Conservation (phyloP, 2,113 vertebrate species). For the Sebastes fasciatus region DNA sequence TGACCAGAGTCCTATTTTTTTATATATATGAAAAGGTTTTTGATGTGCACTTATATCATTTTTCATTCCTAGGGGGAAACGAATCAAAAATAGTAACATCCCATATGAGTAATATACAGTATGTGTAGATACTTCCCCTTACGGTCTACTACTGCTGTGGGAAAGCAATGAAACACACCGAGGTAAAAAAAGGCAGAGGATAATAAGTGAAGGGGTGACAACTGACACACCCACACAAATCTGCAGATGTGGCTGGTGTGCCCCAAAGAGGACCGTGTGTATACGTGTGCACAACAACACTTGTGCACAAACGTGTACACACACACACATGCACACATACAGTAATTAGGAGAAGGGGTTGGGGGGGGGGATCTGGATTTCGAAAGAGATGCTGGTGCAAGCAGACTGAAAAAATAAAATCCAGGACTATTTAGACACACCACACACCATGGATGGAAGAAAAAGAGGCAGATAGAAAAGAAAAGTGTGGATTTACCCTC, state of each 20-base stretch:
- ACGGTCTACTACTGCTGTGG: conserved; percentile 46
- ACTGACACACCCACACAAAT: conserved; percentile 63
- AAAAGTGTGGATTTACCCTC: conserved; percentile 88
- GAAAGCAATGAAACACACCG: conserved; percentile 61
- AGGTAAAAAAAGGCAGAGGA: conserved; percentile 39
- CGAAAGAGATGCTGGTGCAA: conserved; percentile 74
- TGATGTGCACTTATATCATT: background rate
- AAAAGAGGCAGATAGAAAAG: conserved; percentile 64
- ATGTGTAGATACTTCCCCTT: conserved; percentile 2
- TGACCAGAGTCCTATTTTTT: background rate
- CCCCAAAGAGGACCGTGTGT: conserved; percentile 22
- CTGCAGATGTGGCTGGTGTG: conserved; percentile 57
- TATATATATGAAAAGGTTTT: background rate
- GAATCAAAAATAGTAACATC: background rate
- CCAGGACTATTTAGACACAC: conserved; percentile 72
- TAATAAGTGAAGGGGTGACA: conserved; percentile 51
- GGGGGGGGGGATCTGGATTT: conserved; percentile 58
- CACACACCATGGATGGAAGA: conserved; percentile 70
- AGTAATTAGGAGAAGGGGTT: no score
- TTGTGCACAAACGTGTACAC: conserved; percentile 59
- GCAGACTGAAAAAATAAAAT: conserved; percentile 73
- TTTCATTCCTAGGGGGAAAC: background rate
- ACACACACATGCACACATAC: no score
- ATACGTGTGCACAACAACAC: conserved; percentile 53
- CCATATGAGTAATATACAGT: background rate